A percentile compares a stretch with the other conserved stretches of the same genome.
Conservation (phyloP, 2,888 invertebrate genomes). For the Pyrrhia umbra region DNA sequence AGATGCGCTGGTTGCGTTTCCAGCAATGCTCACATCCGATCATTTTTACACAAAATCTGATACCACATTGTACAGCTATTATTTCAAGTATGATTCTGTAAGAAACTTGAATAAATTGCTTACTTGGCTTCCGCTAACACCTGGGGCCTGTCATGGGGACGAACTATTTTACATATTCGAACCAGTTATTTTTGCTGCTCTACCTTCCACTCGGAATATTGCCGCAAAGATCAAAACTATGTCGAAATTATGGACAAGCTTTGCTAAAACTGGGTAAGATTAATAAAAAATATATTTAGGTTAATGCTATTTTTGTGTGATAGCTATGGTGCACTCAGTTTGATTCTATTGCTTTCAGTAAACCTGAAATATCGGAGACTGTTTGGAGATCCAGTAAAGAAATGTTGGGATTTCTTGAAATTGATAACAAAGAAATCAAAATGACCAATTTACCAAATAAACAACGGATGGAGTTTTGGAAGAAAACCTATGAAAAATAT, state of each 20-base stretch:
- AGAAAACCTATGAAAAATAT: constrained; percentile 45
- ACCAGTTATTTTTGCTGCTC: constrained; percentile 39
- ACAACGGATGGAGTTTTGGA: constrained; percentile 60
- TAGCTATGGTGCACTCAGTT: neutral
- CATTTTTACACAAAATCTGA: constrained; percentile 47
- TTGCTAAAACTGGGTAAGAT: constrained; percentile 70
- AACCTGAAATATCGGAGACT: constrained; percentile 23
- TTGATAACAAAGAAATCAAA: constrained; percentile 33
- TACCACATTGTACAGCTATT: constrained; percentile 65
- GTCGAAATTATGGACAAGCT: constrained; percentile 66
- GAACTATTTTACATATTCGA: constrained; percentile 67
- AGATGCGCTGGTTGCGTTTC: constrained; percentile 64
- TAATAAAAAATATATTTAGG: neutral
- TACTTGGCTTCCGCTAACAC: constrained; percentile 41
- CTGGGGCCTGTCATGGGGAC: constrained; percentile 67
- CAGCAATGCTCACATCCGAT: constrained; percentile 51
- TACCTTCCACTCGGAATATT: constrained; percentile 51
- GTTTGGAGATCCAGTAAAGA: constrained; percentile 46
- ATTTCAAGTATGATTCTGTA: constrained; percentile 66
- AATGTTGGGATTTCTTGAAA: constrained; percentile 48
- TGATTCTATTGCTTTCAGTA: constrained; percentile 48
- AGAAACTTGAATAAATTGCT: constrained; percentile 66
- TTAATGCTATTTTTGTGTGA: too few relatives aligned
- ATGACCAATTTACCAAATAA: constrained; percentile 50
- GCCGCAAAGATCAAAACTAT: constrained; percentile 56